Percentiles rank a stretch among this genome's conserved stretches.
These are phyloP conservation scores for Osmoderma eremita DNA, from an alignment of 2,888 invertebrate genomes.

Conservation along the genomic window DNA sequence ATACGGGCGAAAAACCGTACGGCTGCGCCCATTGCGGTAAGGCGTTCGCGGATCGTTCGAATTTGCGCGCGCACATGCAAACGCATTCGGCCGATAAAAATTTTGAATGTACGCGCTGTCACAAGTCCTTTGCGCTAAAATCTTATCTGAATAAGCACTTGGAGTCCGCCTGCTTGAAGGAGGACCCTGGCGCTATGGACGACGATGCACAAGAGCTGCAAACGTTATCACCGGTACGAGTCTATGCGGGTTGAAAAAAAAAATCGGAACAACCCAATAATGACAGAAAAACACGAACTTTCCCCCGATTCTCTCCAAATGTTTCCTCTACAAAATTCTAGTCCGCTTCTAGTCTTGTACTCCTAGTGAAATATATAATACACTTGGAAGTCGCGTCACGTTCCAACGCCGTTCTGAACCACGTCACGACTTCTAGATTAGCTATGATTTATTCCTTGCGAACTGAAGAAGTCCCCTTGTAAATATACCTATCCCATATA, in stretches of 20 bases:
- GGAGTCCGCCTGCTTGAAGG: constrained; percentile 86
- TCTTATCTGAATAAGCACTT: constrained; percentile 95
- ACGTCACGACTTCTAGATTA: constrained; percentile 59
- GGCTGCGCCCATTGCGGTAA: constrained; percentile 95
- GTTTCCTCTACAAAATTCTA: constrained; percentile 8
- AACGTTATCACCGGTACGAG: constrained; percentile 51
- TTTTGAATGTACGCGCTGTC: constrained; percentile 86
- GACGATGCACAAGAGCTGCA: constrained; percentile 46
- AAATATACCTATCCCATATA: constrained; percentile 57
- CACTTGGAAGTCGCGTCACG: constrained; percentile 56
- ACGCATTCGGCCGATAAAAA: constrained; percentile 93
- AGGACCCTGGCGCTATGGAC: constrained; percentile 64
- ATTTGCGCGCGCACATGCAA: constrained; percentile 93
- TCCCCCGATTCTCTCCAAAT: constrained; percentile 9
- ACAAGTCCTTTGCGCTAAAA: constrained; percentile 92
- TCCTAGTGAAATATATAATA: constrained; percentile 13
- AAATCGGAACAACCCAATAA: not conserved
- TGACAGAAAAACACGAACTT: constrained; percentile 3
- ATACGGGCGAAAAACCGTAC: constrained; percentile 94
- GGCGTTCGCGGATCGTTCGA: constrained; percentile 93
- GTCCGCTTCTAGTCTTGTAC: constrained; percentile 35
- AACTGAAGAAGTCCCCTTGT: constrained; percentile 60
- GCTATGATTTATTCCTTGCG: constrained; percentile 60
- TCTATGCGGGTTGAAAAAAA: constrained; percentile 55
- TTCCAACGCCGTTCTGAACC: constrained; percentile 54